Evolutionary conservation across 2,797 vertebrate species (phyloP), one percentile per base, ranked within the genome.

Genomic region (Cyprinodon diabolis): DNA sequence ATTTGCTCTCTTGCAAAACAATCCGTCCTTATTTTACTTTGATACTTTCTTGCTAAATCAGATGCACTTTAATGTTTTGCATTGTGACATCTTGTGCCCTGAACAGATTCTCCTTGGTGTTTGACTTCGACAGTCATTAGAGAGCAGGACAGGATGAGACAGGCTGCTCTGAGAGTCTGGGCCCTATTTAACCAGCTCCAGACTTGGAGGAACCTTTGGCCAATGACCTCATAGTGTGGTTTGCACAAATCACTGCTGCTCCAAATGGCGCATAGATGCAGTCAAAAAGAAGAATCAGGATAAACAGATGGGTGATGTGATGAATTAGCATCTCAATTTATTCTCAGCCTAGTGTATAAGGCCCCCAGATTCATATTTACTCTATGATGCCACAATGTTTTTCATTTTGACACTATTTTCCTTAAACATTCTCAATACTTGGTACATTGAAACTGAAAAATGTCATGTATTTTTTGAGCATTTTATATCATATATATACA

Each of bases 211-310:
- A 92, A 93, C 90, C 92, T 91, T 91, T 92, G 89, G 92, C 91
- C 89, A 84, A 92, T 95, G 94, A 95, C 89, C 90, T 95, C 92
- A 95, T 93, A 83, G 75, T 91, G 90, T 45, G 91, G 91, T 93
- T 91, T 89, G 83, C 82, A 82, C 84, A 92, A 92, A 90, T 87
- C 80, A 75, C 82, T 90, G 89, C 87, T 82, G 85, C 84, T 88
- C 82, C 84, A 90, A 91, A 92, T 90, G 87, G 87, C 49, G 86
- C 84, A 86, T 91, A 87, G 87, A 87, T 70, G 82, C 84, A 84
- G 84, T 87, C 43, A 19, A 85, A 84, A 65, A 66, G 74, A 85
- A 77, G 83, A 78, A 84, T 76, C 65, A 70, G 83, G 79, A 89
- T 84, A 88, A 83, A 84, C 55, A 66, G 78, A 81, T 35, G 68